Base-by-base conservation (phyloP, 2,797 vertebrate genomes). In the Falco cherrug region DNA sequence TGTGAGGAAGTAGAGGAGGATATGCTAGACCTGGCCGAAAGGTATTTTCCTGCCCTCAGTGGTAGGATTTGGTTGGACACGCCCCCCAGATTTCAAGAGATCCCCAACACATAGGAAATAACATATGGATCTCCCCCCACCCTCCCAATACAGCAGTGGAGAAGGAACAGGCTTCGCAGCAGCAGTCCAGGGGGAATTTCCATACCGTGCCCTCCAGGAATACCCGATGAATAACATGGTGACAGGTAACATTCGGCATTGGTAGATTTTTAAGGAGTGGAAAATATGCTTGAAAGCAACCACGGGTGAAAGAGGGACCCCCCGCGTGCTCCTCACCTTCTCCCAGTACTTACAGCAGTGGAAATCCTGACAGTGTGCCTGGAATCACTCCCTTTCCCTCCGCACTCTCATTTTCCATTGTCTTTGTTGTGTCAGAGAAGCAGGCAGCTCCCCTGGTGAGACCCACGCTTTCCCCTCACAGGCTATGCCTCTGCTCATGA, bases 401-500 rank as follows among this genome's bases (percentile, higher is more conserved):
- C 3, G 1, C 1, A 1, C 35, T 50, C 19, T 10, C 13, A 0
- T n/a, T 29, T 56, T 15, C 61, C 24, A 0, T 8, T 2, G 2
- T 19, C 59, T 45, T 35, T 1, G 5, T n/a, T 37, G 2, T 3
- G 2, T 3, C 1, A 17, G 33, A 25, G n/a, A 24, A n/a, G 6
- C 13, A 33, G 39, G n/a, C 35, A 14, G 29, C 43, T 39, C 13
- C 50, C 33, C 6, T 1, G 0, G 8, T 31, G 56, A 31, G 57
- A 89, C 67, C 43, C 5, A 1, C 1, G 2, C 59, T 91, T 84
- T 89, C 73, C 39, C 94, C 76, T 90, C 22, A 2, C 86, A 99
- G 99, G 98, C 59, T 99, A 99, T 37, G 6, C 98, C 93, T 98
- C 98, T 28, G 98, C 98, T 93, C 98, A 97, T 29, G 89, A 97